Percentiles rank a stretch among this genome's conserved stretches.
phyloP scores from a whole-genome alignment of 2,113 vertebrate genomes.

The Colius striatus region DNA sequence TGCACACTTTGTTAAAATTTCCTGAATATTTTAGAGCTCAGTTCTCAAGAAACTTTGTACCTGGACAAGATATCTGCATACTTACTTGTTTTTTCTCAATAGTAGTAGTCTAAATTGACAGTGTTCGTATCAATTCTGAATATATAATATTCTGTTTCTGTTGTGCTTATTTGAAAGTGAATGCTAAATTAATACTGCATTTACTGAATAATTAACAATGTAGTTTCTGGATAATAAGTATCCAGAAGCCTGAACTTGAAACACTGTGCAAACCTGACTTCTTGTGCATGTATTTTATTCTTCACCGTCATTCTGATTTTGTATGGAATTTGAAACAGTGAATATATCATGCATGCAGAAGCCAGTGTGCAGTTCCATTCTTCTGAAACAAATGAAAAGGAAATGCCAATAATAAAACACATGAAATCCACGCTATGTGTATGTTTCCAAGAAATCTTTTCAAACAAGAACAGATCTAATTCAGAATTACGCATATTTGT shows the following conservation, averaged over 20 bases:
- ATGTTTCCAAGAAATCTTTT: background rate
- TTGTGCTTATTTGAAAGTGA: background rate
- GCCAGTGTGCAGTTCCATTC: background rate
- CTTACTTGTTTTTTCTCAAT: background rate
- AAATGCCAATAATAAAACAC: background rate
- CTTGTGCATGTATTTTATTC: background rate
- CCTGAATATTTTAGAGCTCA: background rate
- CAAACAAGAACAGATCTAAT: background rate
- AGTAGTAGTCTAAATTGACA: background rate
- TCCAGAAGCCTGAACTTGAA: background rate
- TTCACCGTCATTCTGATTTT: background rate
- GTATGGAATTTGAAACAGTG: background rate
- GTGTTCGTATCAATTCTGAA: background rate
- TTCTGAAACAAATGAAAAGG: constrained; percentile 15
- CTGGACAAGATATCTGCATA: background rate
- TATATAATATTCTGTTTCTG: background rate
- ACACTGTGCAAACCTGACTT: background rate
- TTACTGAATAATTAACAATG: background rate
- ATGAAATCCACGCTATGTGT: background rate
- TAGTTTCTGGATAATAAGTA: background rate
- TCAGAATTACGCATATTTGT: background rate
- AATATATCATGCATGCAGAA: background rate
- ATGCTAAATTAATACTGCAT: background rate
- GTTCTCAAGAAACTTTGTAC: background rate
- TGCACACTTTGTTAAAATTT: background rate